Evolutionary conservation across 2,888 invertebrate species (phyloP).

Genomic region (Folsomia candida): DNA sequence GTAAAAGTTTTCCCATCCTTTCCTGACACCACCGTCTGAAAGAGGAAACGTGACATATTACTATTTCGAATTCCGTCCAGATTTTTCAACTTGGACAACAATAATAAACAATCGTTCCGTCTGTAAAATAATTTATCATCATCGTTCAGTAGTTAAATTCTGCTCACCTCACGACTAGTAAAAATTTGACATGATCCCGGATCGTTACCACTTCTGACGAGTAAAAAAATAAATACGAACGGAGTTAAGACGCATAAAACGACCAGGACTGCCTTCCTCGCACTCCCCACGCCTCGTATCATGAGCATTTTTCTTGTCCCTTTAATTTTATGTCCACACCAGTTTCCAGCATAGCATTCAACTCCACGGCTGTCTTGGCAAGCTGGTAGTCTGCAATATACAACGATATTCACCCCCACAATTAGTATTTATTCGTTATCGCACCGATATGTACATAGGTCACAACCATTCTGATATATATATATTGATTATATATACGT

Average conservation of each 20-base stretch:
- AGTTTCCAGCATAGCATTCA: slow-evolving; percentile 17
- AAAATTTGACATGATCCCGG: slow-evolving; percentile 46
- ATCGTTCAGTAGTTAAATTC: too few relatives aligned
- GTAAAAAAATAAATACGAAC: slow-evolving; percentile 45
- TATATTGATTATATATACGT: too few relatives aligned
- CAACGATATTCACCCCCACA: not conserved
- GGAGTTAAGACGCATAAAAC: slow-evolving; percentile 44
- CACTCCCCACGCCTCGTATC: slow-evolving; percentile 46
- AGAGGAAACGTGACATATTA: slow-evolving; percentile 44
- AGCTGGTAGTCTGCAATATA: not conserved
- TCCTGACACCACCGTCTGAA: slow-evolving; percentile 65
- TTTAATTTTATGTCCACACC: not conserved
- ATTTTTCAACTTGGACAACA: not conserved
- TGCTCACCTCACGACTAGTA: slow-evolving; percentile 50
- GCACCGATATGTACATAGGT: not conserved
- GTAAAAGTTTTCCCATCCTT: slow-evolving; percentile 66
- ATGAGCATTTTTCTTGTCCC: slow-evolving; percentile 44
- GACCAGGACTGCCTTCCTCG: slow-evolving; percentile 42
- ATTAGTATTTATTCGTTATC: not conserved
- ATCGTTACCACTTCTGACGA: slow-evolving; percentile 44
- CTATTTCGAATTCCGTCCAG: not conserved
- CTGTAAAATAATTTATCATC: not conserved
- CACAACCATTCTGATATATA: too few relatives aligned
- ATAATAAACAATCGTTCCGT: not conserved
- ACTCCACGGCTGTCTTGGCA: not conserved